A percentile compares a stretch with the other conserved stretches of the same genome.
These are phyloP conservation scores for Elysia crispata DNA, from an alignment of 2,888 invertebrate species.

Conservation along the genomic window DNA sequence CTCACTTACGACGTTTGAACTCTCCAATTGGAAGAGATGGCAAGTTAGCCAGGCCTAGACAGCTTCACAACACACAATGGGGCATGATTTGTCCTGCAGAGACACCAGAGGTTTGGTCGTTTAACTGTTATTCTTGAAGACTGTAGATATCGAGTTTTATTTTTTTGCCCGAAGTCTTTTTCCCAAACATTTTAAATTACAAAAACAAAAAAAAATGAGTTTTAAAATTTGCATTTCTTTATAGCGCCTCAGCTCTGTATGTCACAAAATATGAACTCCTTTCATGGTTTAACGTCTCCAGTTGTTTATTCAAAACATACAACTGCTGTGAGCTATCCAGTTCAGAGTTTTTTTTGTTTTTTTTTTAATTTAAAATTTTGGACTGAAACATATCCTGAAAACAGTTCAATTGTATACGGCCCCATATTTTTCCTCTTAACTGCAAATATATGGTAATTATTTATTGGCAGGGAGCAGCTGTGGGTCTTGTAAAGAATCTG, in stretches of 20 bases:
- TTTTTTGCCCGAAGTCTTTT: no score
- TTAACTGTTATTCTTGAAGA: no score
- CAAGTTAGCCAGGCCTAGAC: constrained; percentile 98
- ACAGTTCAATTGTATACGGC: not conserved
- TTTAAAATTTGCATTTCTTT: no score
- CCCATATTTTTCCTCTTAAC: not conserved
- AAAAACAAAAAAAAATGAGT: no score
- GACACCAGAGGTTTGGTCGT: constrained; percentile 91
- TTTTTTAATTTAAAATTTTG: not conserved
- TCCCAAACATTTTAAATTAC: no score
- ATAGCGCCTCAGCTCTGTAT: no score
- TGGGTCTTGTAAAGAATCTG: constrained; percentile 97
- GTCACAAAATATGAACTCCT: no score
- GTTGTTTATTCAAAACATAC: no score
- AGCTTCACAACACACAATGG: constrained; percentile 99
- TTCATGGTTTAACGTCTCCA: no score
- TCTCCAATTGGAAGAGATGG: constrained; percentile 99
- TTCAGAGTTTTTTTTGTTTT: not conserved
- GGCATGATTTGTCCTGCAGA: constrained; percentile 99
- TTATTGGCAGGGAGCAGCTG: constrained; percentile 77
- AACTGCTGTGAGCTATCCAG: no score
- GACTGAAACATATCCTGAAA: not conserved
- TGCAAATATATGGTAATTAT: not conserved
- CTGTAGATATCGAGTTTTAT: not conserved
- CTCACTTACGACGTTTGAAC: constrained; percentile 97